These are phyloP conservation scores for Phalacrocorax pelagicus DNA, from an alignment of 2,113 vertebrate species.

Conservation along the genomic window DNA sequence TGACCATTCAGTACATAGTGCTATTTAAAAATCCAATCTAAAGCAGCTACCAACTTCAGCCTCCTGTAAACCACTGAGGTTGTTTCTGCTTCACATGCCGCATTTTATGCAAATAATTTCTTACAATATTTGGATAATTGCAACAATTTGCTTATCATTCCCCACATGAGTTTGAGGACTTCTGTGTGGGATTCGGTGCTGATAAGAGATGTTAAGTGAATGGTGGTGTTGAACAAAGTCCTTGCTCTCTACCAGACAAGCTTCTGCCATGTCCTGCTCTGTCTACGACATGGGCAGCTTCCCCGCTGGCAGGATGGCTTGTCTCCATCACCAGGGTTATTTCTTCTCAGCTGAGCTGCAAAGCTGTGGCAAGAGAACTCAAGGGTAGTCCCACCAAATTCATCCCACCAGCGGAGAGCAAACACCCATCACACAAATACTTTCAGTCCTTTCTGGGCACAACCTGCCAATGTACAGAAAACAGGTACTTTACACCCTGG, in stretches of 20 bases:
- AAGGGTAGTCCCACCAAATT: background rate
- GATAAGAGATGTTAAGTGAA: background rate
- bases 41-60: background rate
- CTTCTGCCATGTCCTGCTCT: background rate
- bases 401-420: background rate
- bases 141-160: background rate
- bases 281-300: fast-evolving
- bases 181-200: background rate
- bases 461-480: background rate
- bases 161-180: background rate
- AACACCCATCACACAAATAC: background rate
- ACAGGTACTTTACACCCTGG: background rate
- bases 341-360: background rate
- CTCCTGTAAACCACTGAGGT: background rate
- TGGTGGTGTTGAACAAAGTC: background rate
- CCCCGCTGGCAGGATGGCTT: background rate
- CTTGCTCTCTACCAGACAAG: background rate
- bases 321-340: background rate
- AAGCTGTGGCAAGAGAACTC: background rate
- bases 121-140: background rate
- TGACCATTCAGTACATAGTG: background rate
- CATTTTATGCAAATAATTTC: conserved; percentile 46
- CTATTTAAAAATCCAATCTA: conserved; percentile 33
- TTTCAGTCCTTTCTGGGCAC: background rate
- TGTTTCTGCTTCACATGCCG: background rate